Conservation (phyloP, 2,888 invertebrate species). For the Vannuccia rotundouncinata region DNA sequence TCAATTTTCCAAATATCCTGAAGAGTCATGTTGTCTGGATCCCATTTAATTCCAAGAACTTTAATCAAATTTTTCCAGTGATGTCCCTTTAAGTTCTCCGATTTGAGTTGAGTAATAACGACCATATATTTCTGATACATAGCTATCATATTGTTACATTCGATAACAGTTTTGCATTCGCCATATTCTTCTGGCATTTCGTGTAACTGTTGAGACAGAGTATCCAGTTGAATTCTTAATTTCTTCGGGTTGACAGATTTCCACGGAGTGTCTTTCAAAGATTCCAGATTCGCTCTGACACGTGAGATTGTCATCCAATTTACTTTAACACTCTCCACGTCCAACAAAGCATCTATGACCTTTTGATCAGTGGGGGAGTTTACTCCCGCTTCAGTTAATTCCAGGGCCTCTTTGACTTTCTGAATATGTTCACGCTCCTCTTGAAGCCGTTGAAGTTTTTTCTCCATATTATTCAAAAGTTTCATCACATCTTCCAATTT, state of each 20-base stretch:
- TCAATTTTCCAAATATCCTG: slow-evolving; percentile 85
- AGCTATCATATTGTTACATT: slow-evolving; percentile 63
- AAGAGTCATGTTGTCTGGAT: slow-evolving; percentile 82
- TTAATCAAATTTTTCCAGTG: slow-evolving; percentile 97
- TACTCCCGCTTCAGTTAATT: slow-evolving; percentile 69
- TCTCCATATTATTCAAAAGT: slow-evolving; percentile 82
- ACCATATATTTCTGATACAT: slow-evolving; percentile 93
- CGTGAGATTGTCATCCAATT: slow-evolving; percentile 91
- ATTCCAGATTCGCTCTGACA: slow-evolving; percentile 94
- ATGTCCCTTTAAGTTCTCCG: slow-evolving; percentile 94
- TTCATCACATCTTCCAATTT: slow-evolving; percentile 87
- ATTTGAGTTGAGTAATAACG: slow-evolving; percentile 92
- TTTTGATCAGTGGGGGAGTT: slow-evolving; percentile 58
- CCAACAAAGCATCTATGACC: slow-evolving; percentile 78
- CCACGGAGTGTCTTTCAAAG: slow-evolving; percentile 95
- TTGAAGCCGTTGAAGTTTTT: slow-evolving; percentile 83
- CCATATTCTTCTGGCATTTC: slow-evolving; percentile 84
- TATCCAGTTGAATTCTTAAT: slow-evolving; percentile 84
- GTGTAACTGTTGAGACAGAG: slow-evolving; percentile 82
- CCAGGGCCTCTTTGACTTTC: slow-evolving; percentile 94
- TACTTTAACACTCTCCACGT: slow-evolving; percentile 76
- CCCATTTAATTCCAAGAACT: slow-evolving; percentile 87
- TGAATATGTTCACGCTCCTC: slow-evolving; percentile 95
- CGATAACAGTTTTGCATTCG: slow-evolving; percentile 81
- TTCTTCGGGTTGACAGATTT: slow-evolving; percentile 94